Conservation (phyloP, 2,888 invertebrate species). For the Tenthredo scrophulariae region DNA sequence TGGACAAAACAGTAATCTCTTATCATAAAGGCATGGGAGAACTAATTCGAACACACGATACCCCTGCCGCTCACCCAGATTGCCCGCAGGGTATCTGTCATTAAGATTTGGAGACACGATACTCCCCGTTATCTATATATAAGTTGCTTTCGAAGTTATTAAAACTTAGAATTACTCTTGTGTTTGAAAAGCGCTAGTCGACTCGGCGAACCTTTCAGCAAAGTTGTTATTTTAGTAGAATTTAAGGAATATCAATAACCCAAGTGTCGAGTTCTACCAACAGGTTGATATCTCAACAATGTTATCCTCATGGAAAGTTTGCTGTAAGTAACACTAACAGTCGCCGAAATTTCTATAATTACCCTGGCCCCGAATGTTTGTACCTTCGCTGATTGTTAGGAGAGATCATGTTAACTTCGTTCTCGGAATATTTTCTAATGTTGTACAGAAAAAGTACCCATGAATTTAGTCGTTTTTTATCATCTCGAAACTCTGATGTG, state of each 20-base stretch:
- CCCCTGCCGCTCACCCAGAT: background rate
- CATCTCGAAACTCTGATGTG: too few relatives aligned
- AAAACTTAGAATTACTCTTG: background rate
- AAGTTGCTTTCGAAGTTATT: background rate
- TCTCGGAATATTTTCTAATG: too few relatives aligned
- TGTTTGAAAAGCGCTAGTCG: background rate
- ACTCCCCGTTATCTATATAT: background rate
- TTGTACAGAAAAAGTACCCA: too few relatives aligned
- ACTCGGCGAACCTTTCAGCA: background rate
- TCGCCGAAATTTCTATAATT: background rate
- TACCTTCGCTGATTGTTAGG: background rate
- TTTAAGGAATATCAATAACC: background rate
- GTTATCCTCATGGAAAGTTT: background rate
- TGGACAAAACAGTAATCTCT: background rate
- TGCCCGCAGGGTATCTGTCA: background rate
- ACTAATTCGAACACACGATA: background rate
- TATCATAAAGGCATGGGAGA: background rate
- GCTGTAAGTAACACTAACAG: background rate
- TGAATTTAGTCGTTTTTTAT: too few relatives aligned
- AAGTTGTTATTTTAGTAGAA: background rate
- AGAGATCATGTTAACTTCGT: too few relatives aligned
- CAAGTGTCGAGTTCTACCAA: background rate
- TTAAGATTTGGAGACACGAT: background rate
- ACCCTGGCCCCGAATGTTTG: background rate
- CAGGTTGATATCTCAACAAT: background rate